Evolutionary conservation across 1,140 invertebrate genomes (phyloP), one percentile per base, ranked within the genome.

Genomic region (Eciton burchellii): DNA sequence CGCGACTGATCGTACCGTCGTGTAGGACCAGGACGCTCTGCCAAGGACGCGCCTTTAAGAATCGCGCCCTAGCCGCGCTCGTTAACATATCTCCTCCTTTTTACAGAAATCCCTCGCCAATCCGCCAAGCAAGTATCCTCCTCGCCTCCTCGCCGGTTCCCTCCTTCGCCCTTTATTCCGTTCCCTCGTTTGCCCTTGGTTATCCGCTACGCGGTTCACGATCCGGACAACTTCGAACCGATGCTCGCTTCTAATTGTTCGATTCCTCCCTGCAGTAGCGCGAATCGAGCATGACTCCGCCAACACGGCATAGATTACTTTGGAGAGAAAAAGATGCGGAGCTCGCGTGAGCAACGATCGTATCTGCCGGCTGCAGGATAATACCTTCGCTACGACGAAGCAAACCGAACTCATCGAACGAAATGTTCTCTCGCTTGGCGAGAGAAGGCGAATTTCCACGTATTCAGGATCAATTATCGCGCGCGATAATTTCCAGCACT

Each of bases 141-240:
- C 14, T 5, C 16, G 1, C 41, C 4, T 21, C 57, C 45, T 43
- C 60, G n/a, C 11, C 14, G 1, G 29, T 26, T 68, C 35, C 6
- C 2, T 63, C 62, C 6, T 8, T 56, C 5, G 0, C 19, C 47
- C 14, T 29, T 9, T 41, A 14, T 21, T 9, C 70, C n/a, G 11
- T 68, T 29, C 21, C 49, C n/a, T 83, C 62, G 74, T 43, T 59
- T 21, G 47, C 63, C 63, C 35, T 35, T 6, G 8, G 29, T 74
- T 11, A 60, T 72, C 86, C 70, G n/a, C 24, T 29, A 60, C 14
- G 59, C 29, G 43, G 24, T 71, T 71, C 29, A 16, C 5, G 26
- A n/a, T n/a, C n/a, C n/a, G 24, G 26, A 0, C 2, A 52, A 1
- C 14, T 14, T 5, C 11, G n/a, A 11, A 35, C 59, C 12, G 63